Evolutionary conservation across 2,888 invertebrate genomes (phyloP), one percentile per base, ranked within the genome.

Genomic region (Alviniconcha strummeri): DNA sequence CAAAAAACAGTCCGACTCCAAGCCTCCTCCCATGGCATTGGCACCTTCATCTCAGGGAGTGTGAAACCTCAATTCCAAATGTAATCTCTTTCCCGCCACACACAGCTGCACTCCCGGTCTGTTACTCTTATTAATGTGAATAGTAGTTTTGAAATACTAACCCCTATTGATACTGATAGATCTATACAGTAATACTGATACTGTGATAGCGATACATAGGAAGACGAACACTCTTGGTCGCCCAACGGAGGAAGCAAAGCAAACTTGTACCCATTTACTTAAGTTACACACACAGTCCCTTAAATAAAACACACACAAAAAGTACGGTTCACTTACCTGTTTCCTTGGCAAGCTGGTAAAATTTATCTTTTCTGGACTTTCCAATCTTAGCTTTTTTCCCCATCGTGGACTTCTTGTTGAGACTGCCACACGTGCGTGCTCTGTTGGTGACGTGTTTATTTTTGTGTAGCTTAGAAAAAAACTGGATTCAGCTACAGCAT

Each of bases 301-400:
- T 55, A 17, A 60, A 15, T n/a, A 56, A 81, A 81, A 17, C 11
- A 8, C n/a, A 56, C n/a, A n/a, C n/a, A 36, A 36, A 36, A 36
- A 36, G 3, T 36, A 36, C 36, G 36, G 36, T 36, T 36, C 55
- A 75, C 82, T 81, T 94, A 98, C 98, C 99, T 91, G 98, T 98
- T 95, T 99, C 99, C 94, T 99, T 99, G 13, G 99, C 99, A 90
- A 99, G 95, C 92, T 98, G 97, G 94, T 99, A 99, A 94, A 97
- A 99, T 95, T 98, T 99, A 96, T 99, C 99, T 94, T 97, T 97
- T 79, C 99, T 96, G 94, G 98, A 97, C 95, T 99, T 99, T 95
- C 99, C 99, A 94, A 97, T 96, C 96, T 99, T 99, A 15, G 96
- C 95, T 94, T 99, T 99, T 85, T 92, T 93, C 36, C 93, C 93